Percentiles rank a stretch among this genome's conserved stretches.
phyloP scores from a whole-genome alignment of 1,140 invertebrate genomes.

The Drosophila saltans region DNA sequence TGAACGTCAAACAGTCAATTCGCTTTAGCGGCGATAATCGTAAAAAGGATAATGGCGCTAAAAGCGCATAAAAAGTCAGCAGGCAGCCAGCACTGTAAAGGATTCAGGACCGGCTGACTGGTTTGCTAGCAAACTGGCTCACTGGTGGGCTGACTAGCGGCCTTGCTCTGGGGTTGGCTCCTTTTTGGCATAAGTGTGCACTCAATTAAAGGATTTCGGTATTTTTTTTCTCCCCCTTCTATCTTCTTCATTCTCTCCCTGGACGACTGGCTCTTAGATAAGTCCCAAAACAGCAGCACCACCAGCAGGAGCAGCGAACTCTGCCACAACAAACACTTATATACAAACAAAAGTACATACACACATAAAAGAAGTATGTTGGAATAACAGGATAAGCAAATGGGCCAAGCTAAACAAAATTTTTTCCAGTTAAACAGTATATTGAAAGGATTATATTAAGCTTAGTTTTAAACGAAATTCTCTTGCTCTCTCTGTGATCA shows the following conservation, averaged over 20 bases:
- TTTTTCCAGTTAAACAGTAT: conserved; percentile 7
- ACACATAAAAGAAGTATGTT: conserved; percentile 22
- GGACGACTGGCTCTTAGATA: conserved; percentile 44
- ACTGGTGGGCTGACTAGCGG: neutral
- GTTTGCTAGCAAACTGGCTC: neutral
- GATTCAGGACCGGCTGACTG: conserved; percentile 20
- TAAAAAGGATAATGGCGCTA: conserved; percentile 80
- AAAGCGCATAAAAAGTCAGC: conserved; percentile 77
- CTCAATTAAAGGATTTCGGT: conserved; percentile 75
- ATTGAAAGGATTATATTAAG: neutral
- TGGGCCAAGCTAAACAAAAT: conserved; percentile 6
- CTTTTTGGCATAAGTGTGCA: conserved; percentile 69
- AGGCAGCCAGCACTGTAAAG: conserved; percentile 20
- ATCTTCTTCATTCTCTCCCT: neutral
- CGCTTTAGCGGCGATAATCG: conserved; percentile 80
- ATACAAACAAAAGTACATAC: conserved; percentile 7
- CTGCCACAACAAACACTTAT: neutral
- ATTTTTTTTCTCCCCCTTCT: neutral
- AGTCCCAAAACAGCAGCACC: conserved; percentile 16
- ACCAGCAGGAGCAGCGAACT: neutral
- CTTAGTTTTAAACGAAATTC: conserved; percentile 8
- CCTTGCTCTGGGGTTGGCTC: conserved; percentile 24
- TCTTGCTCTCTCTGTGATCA: neutral
- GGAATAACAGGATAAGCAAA: conserved; percentile 27
- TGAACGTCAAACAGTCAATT: conserved; percentile 82